Conservation (phyloP, 1,140 invertebrate species). For the Radopholus similis region DNA sequence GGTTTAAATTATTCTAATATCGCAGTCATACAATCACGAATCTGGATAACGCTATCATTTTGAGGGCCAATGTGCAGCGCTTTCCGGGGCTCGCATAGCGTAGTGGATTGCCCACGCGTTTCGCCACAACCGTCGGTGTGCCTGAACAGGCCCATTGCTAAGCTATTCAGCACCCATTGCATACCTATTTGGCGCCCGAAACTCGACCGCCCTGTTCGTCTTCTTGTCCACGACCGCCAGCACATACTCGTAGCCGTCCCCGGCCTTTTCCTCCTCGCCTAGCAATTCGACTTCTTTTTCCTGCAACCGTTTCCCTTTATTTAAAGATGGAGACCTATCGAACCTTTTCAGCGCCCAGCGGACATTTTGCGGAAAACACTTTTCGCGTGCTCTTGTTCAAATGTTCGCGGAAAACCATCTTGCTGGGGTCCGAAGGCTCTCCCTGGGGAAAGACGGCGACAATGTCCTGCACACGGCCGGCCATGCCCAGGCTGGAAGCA, state of each 20-base stretch:
- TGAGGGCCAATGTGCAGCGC: not conserved
- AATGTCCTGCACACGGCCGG: too few relatives aligned
- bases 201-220: not conserved
- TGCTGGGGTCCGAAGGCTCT: too few relatives aligned
- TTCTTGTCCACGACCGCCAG: slow-evolving; percentile 3
- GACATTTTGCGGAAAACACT: too few relatives aligned
- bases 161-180: too few relatives aligned
- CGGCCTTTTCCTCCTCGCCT: slow-evolving; percentile 1
- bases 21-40: not conserved
- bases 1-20: not conserved
- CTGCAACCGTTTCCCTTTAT: too few relatives aligned
- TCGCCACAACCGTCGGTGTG: not conserved
- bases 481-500: too few relatives aligned
- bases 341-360: too few relatives aligned
- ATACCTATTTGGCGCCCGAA: slow-evolving; percentile 2
- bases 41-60: not conserved
- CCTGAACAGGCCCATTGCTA: not conserved
- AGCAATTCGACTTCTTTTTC: too few relatives aligned
- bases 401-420: too few relatives aligned
- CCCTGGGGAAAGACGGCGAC: too few relatives aligned
- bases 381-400: too few relatives aligned
- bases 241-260: slow-evolving; percentile 12
- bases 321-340: too few relatives aligned
- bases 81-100: slow-evolving; percentile 8
- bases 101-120: slow-evolving; percentile 12